phyloP scores from a whole-genome alignment of 2,888 invertebrate genomes.

The Ectemnius continuus region DNA sequence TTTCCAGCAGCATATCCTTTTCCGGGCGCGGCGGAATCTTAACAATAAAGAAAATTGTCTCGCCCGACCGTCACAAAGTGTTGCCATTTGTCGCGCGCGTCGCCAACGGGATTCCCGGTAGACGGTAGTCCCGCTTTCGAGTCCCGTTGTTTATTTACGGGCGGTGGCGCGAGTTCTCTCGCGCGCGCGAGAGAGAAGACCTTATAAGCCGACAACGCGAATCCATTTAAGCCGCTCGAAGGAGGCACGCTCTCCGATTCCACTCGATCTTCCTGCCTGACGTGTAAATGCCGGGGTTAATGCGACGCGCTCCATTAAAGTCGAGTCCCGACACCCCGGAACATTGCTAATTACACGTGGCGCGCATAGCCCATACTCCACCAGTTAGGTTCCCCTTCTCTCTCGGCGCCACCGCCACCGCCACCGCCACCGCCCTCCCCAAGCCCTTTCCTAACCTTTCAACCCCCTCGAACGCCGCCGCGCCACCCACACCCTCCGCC shows the following conservation, averaged over 20 bases:
- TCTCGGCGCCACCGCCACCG: constrained; percentile 27
- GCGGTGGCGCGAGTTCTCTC: neutral
- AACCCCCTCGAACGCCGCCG: constrained; percentile 2
- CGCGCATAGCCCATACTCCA: constrained; percentile 54
- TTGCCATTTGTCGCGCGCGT: too few species aligned
- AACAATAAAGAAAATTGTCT: too few species aligned
- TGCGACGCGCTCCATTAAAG: constrained; percentile 69
- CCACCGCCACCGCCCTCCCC: constrained; percentile 30
- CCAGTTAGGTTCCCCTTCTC: constrained; percentile 24
- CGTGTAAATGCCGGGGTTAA: constrained; percentile 66
- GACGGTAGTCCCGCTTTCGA: neutral
- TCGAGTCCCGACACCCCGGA: constrained; percentile 63
- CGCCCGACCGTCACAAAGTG: too few species aligned
- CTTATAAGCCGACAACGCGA: constrained; percentile 45
- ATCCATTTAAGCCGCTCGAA: constrained; percentile 55
- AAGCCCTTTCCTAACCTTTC: neutral
- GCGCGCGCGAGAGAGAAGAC: constrained; percentile 16
- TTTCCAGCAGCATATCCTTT: too few species aligned
- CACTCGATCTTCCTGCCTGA: constrained; percentile 67
- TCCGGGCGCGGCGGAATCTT: too few species aligned
- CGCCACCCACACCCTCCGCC: constrained; percentile 5
- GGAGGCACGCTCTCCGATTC: constrained; percentile 57
- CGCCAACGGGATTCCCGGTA: neutral
- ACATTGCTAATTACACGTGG: constrained; percentile 67
- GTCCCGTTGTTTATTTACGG: neutral